phyloP scores from a whole-genome alignment of 2,797 vertebrate species.

The Octomys mimax region DNA sequence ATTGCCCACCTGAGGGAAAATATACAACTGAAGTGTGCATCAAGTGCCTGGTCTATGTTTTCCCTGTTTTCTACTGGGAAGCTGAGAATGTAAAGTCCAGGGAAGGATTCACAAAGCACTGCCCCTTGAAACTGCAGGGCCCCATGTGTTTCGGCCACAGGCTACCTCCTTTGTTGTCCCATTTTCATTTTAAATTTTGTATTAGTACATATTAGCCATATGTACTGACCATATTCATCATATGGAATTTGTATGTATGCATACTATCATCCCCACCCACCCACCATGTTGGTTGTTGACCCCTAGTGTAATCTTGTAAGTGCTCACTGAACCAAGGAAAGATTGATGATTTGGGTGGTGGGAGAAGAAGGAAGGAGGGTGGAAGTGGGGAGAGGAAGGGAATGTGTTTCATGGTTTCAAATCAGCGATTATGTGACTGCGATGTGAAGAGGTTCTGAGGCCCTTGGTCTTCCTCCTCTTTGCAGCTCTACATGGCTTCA shows the following conservation, averaged over 20 bases:
- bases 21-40: not conserved
- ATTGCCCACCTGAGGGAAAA: not conserved
- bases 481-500: slow-evolving; percentile 46
- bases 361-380: not conserved
- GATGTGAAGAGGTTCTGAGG: slow-evolving; percentile 21
- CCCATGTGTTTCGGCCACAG: not conserved
- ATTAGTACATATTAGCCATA: not conserved
- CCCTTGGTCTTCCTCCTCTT: slow-evolving; percentile 55
- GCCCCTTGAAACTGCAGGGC: too few species aligned
- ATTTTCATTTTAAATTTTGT: not conserved
- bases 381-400: not conserved
- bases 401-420: slow-evolving; percentile 54
- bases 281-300: not conserved
- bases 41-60: not conserved
- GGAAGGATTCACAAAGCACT: not conserved
- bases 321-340: not conserved
- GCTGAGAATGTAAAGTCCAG: not conserved
- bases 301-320: not conserved
- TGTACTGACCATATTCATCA: not conserved
- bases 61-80: not conserved
- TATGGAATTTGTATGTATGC: not conserved
- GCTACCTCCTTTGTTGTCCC: not conserved
- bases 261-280: not conserved
- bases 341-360: not conserved
- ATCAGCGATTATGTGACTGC: not conserved